These are phyloP conservation scores for Girardinichthys multiradiatus DNA, from an alignment of 2,113 vertebrate genomes.

Conservation along the genomic window DNA sequence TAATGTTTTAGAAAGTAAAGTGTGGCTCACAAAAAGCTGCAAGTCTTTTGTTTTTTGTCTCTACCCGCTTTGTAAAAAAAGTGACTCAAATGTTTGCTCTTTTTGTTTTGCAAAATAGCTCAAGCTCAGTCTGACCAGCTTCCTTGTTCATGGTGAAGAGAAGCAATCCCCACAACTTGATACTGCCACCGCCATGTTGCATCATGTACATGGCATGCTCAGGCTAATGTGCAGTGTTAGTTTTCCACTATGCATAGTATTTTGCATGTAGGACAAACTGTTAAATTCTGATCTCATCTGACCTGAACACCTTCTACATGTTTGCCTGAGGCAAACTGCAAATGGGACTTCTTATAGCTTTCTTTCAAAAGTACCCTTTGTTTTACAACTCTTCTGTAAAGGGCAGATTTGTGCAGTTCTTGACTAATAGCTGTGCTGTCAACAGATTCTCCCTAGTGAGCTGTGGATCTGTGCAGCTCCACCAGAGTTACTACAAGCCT, in stretches of 20 bases:
- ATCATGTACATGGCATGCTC: neutral
- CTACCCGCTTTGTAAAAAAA: too few relatives aligned
- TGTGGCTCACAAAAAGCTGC: too few relatives aligned
- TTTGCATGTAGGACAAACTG: neutral
- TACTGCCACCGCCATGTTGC: neutral
- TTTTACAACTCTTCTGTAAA: neutral
- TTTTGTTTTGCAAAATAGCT: too few relatives aligned
- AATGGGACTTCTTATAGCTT: neutral
- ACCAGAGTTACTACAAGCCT: too few relatives aligned
- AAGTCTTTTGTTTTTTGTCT: too few relatives aligned
- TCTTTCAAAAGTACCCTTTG: neutral
- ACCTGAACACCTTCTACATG: neutral
- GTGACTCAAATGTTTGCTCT: too few relatives aligned
- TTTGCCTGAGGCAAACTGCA: neutral
- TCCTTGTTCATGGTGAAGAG: neutral
- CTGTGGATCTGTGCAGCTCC: too few relatives aligned
- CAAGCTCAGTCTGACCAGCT: neutral
- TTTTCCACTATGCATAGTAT: neutral
- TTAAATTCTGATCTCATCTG: neutral
- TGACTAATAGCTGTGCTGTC: neutral
- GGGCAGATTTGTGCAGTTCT: neutral
- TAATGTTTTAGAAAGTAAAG: too few relatives aligned
- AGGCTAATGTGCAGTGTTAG: neutral
- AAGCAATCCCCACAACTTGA: neutral
- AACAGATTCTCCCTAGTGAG: too few relatives aligned